Conservation (phyloP, 2,888 invertebrate genomes). For the Leptodirus hochenwartii region DNA sequence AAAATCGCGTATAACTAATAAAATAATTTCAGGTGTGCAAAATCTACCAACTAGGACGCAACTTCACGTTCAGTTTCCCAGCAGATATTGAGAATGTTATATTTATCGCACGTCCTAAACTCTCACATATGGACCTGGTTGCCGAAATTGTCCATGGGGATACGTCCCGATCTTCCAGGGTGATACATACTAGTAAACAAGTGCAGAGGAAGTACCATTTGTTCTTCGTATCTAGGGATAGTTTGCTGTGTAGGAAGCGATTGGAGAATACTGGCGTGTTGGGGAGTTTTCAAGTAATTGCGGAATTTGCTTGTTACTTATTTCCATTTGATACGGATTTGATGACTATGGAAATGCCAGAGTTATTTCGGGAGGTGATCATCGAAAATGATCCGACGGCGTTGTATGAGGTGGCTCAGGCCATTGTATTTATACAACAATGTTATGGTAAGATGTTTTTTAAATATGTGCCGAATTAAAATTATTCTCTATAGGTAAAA, state of each 20-base stretch:
- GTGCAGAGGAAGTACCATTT: conserved; percentile 62
- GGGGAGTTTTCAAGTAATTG: conserved; percentile 54
- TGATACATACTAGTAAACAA: conserved; percentile 21
- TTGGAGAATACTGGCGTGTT: conserved; percentile 68
- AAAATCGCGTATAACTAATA: conserved; percentile 44
- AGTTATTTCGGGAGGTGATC: conserved; percentile 46
- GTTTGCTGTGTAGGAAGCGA: conserved; percentile 71
- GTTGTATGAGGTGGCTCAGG: conserved; percentile 73
- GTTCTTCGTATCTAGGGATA: conserved; percentile 76
- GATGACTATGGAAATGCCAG: conserved; percentile 76
- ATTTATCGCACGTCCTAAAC: conserved; percentile 70
- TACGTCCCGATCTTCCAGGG: no score
- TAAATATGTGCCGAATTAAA: no score
- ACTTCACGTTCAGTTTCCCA: conserved; percentile 47
- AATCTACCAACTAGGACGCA: conserved; percentile 59
- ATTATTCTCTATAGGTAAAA: no score
- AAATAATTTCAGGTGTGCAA: conserved; percentile 70
- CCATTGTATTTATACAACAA: conserved; percentile 68
- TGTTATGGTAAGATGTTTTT: no score
- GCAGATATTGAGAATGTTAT: conserved; percentile 70
- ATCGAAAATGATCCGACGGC: conserved; percentile 73
- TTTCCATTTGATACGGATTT: conserved; percentile 86
- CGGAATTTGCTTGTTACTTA: conserved; percentile 75
- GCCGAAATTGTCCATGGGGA: conserved; percentile 51
- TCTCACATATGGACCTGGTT: conserved; percentile 67